Evolutionary conservation across 2,888 invertebrate species (phyloP).

Genomic region (Orthosia incerta): DNA sequence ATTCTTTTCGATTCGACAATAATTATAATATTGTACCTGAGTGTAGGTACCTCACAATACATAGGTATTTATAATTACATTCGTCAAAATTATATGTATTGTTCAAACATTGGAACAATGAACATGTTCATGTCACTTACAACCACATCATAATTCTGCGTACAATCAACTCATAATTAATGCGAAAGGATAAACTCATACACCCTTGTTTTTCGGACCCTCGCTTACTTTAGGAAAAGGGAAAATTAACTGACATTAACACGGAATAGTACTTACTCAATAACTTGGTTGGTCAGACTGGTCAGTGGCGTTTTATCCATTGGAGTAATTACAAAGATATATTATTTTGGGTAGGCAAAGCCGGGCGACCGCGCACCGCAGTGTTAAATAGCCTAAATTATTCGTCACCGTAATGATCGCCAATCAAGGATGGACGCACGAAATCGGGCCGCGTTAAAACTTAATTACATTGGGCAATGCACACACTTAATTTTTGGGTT

Average conservation of each 20-base stretch:
- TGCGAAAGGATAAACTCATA: conserved; percentile 61
- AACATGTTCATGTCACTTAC: conserved; percentile 48
- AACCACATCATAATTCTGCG: conserved; percentile 47
- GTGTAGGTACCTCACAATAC: no score
- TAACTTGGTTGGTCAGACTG: conserved; percentile 60
- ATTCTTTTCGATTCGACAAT: neutral
- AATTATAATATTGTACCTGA: neutral
- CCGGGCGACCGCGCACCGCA: conserved; percentile 43
- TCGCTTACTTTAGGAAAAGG: conserved; percentile 53
- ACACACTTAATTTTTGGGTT: conserved; percentile 8
- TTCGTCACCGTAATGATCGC: conserved; percentile 53
- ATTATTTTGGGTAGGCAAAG: conserved; percentile 54
- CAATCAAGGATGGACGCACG: conserved; percentile 48
- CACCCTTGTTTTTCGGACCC: conserved; percentile 54
- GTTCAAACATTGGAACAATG: conserved; percentile 49
- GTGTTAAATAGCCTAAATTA: conserved; percentile 60
- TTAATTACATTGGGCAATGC: conserved; percentile 20
- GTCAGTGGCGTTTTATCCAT: conserved; percentile 59
- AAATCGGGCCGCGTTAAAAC: conserved; percentile 34
- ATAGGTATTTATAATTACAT: conserved; percentile 11
- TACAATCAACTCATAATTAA: conserved; percentile 60
- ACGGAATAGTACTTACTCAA: conserved; percentile 66
- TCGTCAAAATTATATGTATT: conserved; percentile 12
- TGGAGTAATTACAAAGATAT: conserved; percentile 62
- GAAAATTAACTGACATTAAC: conserved; percentile 65